phyloP scores from a whole-genome alignment of 2,113 vertebrate genomes.

The Corythornis vintsioides region DNA sequence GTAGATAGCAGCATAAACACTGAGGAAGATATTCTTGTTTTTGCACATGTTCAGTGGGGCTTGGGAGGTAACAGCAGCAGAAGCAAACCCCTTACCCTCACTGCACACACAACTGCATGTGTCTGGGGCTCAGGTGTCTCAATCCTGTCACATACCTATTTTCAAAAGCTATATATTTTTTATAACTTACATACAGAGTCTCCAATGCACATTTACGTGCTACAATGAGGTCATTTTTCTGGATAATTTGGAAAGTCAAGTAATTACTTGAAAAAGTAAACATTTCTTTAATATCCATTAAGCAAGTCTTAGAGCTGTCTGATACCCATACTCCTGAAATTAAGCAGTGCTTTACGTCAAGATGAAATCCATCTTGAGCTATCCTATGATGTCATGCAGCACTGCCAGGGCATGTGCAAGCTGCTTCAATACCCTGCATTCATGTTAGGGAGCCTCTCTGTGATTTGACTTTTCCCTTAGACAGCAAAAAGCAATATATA shows the following conservation, averaged over 20 bases:
- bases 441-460: conserved; percentile 52
- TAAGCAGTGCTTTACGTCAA: conserved; percentile 63
- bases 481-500: conserved; percentile 43
- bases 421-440: conserved; percentile 71
- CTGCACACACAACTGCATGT: background rate
- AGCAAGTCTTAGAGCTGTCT: conserved; percentile 60
- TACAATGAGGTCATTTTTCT: conserved; percentile 74
- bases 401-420: background rate
- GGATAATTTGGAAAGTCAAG: conserved; percentile 73
- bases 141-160: conserved; percentile 9
- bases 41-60: background rate
- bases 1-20: background rate
- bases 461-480: conserved; percentile 69
- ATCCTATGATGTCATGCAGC: conserved; percentile 69
- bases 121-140: background rate
- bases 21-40: background rate
- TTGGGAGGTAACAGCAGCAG: background rate
- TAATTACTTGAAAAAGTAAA: conserved; percentile 78
- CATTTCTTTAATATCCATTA: conserved; percentile 63
- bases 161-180: conserved; percentile 55
- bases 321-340: conserved; percentile 62
- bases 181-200: conserved; percentile 32
- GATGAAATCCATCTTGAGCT: conserved; percentile 71
- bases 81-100: background rate
- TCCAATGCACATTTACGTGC: conserved; percentile 46